These are phyloP conservation scores for Archegozetes longisetosus DNA, from an alignment of 1,140 invertebrate species.

Conservation along the genomic window DNA sequence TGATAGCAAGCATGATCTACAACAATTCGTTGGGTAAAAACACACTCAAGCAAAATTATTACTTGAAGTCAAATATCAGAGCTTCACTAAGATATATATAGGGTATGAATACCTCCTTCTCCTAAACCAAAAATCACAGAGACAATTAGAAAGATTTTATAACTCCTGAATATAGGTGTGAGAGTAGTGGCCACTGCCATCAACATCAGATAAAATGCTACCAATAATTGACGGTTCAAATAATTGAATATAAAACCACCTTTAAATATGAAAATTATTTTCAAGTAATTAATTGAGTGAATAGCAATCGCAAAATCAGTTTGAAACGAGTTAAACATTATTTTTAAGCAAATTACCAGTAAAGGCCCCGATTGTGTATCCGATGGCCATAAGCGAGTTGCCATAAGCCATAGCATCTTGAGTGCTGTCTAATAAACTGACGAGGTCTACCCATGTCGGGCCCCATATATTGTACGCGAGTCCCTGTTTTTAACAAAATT, in stretches of 20 bases:
- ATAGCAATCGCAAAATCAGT: neutral
- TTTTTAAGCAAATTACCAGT: neutral
- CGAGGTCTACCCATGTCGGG: conserved; percentile 11
- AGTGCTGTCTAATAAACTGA: neutral
- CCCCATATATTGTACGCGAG: conserved; percentile 3
- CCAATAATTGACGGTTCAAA: conserved; percentile 1
- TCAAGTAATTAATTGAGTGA: no score
- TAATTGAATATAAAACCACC: conserved; percentile 6
- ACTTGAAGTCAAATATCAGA: no score
- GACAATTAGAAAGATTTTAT: neutral
- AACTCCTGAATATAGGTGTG: neutral
- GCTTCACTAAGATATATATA: no score
- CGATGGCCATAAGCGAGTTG: neutral
- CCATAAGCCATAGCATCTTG: neutral
- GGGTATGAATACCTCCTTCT: conserved; percentile 3
- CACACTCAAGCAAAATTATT: no score
- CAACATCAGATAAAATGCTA: neutral
- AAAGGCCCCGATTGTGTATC: neutral
- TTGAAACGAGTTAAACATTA: neutral
- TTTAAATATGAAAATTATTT: neutral
- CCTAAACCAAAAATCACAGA: neutral
- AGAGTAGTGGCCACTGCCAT: neutral
- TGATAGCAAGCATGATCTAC: no score
- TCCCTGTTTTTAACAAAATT: neutral
- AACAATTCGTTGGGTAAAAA: no score